Percentiles rank a stretch among this genome's conserved stretches.
Conservation (phyloP, 2,888 invertebrate genomes). For the Hoplodrina blanda region DNA sequence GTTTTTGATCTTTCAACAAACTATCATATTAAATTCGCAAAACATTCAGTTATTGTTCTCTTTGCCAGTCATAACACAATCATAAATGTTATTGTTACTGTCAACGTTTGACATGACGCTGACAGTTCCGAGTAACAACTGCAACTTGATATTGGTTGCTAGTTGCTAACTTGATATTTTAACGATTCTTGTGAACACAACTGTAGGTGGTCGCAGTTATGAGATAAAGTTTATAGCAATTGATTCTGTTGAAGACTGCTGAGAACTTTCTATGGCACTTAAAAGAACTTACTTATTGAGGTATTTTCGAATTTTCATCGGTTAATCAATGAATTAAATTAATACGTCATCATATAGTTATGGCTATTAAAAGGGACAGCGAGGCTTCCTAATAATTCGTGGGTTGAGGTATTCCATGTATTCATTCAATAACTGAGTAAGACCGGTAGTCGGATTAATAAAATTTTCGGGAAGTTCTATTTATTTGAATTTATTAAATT, state of each 20-base stretch:
- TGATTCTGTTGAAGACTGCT: slow-evolving; percentile 15
- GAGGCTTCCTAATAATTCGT: neutral
- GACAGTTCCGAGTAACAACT: slow-evolving; percentile 38
- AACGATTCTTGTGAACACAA: slow-evolving; percentile 46
- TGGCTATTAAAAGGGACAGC: neutral
- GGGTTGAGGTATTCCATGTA: slow-evolving; percentile 1
- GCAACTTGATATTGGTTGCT: slow-evolving; percentile 39
- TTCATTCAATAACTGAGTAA: neutral
- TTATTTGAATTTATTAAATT: neutral
- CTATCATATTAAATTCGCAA: slow-evolving; percentile 32
- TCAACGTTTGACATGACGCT: slow-evolving; percentile 25
- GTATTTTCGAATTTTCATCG: neutral
- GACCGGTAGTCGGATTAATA: neutral
- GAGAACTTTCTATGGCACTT: neutral
- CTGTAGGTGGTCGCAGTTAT: slow-evolving; percentile 47
- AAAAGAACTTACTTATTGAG: neutral
- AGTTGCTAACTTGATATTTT: slow-evolving; percentile 49
- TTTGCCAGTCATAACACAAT: slow-evolving; percentile 11
- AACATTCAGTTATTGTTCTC: slow-evolving; percentile 21
- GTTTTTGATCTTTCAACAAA: neutral
- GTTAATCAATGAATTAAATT: neutral
- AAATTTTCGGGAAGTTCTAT: neutral
- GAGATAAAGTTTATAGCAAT: slow-evolving; percentile 11
- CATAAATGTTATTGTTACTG: slow-evolving; percentile 38
- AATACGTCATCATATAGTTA: slow-evolving; percentile 9